Base-by-base conservation (phyloP, 1,140 invertebrate species). In the Lineus longissimus region DNA sequence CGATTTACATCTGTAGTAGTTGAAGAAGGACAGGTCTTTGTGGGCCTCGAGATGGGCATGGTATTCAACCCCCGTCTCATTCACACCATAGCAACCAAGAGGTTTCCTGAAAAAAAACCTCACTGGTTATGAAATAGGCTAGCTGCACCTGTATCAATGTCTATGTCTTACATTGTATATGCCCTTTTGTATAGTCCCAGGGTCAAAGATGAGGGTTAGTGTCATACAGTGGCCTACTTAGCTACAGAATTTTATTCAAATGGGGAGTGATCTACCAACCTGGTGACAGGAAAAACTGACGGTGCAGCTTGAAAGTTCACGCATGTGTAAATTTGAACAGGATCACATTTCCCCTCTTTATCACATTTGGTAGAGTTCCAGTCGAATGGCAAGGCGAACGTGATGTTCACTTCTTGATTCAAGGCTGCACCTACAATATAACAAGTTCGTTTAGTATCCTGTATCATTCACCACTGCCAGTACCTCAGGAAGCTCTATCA, bases 231-330 rank as follows among this genome's bases (percentile, higher is more conserved):
- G 22, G 22, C 4, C 23, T n/a, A 55, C 27, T 22, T 15, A 58
- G 17, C 29, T 19, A 66, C 33, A 41, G 30, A 59, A 36, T 43
- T 22, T n/a, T 25, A 59, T 22, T n/a, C 17, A 30, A 15, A 63
- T 19, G 15, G 47, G 36, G n/a, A 59, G 25, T 2, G 1, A 9
- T 1, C n/a, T 36, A 2, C 59, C 54, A 65, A 78, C 76, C 69
- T 73, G 57, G 72, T 72, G 40, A 66, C 62, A 1, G 78, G 78
- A 54, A 79, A 78, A 31, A 80, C 62, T 6, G 59, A 59, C 2
- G 65, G 47, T n/a, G 75, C 72, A 36, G 73, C 76, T 40, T 70
- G 67, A 22, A 80, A 72, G 40, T 68, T 70, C 17, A 79, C 66
- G 67, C 78, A 80, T 11, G 77, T 71, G 25, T 56, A 59, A 30